Percentiles rank a stretch among this genome's conserved stretches.
Conservation (phyloP, 1,140 invertebrate genomes). For the Aphis gossypii region DNA sequence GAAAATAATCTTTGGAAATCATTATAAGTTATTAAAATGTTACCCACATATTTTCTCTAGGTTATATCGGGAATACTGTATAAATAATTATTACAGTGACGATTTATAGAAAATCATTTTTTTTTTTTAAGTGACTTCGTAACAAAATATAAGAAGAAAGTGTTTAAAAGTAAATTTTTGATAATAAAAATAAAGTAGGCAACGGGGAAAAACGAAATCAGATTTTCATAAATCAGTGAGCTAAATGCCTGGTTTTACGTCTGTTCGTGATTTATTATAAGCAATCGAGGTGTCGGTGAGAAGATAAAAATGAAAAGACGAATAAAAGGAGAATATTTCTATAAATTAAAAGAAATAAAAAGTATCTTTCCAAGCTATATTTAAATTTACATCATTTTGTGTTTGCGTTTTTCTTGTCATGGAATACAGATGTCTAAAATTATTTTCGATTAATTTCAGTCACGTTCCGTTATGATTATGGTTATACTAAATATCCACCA, state of each 20-base stretch:
- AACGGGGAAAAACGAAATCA: conserved; percentile 40
- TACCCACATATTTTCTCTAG: background rate
- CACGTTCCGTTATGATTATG: background rate
- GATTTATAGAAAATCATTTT: background rate
- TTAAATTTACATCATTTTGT: conserved; percentile 11
- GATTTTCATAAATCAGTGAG: conserved; percentile 51
- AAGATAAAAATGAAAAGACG: conserved; percentile 33
- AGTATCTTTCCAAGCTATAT: background rate
- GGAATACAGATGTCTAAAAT: background rate
- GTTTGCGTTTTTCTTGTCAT: background rate
- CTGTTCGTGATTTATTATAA: conserved; percentile 52
- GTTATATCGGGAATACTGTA: background rate
- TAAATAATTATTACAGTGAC: background rate
- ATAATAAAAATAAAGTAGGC: conserved; percentile 31
- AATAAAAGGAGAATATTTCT: background rate
- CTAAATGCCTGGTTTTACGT: conserved; percentile 41
- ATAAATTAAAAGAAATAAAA: conserved; percentile 51
- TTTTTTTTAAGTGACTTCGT: background rate
- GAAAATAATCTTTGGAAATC: too few species aligned
- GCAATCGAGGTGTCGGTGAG: conserved; percentile 4
- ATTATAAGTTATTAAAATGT: background rate
- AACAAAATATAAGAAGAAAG: background rate
- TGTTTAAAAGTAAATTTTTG: conserved; percentile 36
- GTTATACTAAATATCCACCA: background rate
- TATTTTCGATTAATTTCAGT: conserved; percentile 2